Evolutionary conservation across 2,797 vertebrate genomes (phyloP), one percentile per base, ranked within the genome.

Genomic region (Semotilus atromaculatus): DNA sequence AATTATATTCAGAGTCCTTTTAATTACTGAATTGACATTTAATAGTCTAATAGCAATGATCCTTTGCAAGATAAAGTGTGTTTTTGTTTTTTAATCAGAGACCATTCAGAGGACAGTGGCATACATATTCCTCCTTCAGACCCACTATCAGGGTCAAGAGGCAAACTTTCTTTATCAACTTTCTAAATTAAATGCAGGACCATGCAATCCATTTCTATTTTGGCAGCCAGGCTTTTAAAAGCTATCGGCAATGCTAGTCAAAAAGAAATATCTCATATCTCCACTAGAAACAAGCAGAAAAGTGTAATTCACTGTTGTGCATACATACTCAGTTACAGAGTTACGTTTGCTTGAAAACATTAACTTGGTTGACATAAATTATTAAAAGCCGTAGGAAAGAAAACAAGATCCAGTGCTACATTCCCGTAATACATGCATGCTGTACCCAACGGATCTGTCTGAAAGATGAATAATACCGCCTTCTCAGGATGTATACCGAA

Each of bases 341-440:
- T 66, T 79, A 66, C 1, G 6, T 26, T 79, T 45, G 40, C 40
- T 66, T 48, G 40, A 48, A 62, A 66, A 79, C 77, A 31, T 13
- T 29, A 40, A 43, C 77, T 66, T 66, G 60, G 16, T 79, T 64
- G 26, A 16, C 60, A 79, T 48, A 13, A 29, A 79, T 66, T 66
- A 79, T 79, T 79, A 43, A 79, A 79, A 79, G 60, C 60, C 4
- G 1, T 21, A 66, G 45, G 60, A 79, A 79, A 34, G 26, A 79
- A 79, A 79, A 79, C 58, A 79, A 66, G 19, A 48, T 48, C n/a
- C 40, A 23, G 77, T 45, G 26, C 60, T 48, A 64, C 77, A 34
- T 66, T 66, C 40, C 77, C 77, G 66, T 79, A 79, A 79, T 48
- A 34, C 77, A 79, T 79, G 60, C 77, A 66, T 48, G 19, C 60